A percentile compares a stretch with the other conserved stretches of the same genome.
These are phyloP conservation scores for Cebidichthys violaceus DNA, from an alignment of 2,113 vertebrate species.

Conservation along the genomic window DNA sequence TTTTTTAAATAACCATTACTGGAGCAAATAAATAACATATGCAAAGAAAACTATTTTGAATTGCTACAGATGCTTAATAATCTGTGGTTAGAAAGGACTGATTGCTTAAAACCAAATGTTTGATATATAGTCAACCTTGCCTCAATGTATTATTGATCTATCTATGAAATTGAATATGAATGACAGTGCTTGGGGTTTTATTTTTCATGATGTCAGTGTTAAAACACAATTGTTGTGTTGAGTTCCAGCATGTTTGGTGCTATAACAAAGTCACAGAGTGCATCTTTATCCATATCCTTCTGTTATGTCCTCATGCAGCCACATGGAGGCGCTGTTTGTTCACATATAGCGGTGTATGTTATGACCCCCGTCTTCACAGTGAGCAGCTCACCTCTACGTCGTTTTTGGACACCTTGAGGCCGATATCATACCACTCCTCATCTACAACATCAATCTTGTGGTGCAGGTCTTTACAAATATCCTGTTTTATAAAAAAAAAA, in stretches of 20 bases:
- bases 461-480: constrained; percentile 75
- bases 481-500: constrained; percentile 40
- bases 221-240: neutral
- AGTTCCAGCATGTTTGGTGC: neutral
- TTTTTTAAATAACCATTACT: neutral
- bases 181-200: neutral
- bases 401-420: constrained; percentile 75
- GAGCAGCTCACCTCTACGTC: constrained; percentile 63
- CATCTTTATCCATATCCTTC: neutral
- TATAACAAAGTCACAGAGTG: neutral
- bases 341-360: neutral
- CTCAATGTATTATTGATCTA: neutral
- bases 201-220: constrained; percentile 6
- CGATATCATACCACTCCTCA: constrained; percentile 77
- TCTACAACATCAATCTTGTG: constrained; percentile 75
- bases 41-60: neutral
- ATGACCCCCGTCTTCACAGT: neutral
- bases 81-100: neutral
- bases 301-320: neutral
- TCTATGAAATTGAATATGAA: neutral
- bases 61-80: neutral
- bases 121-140: neutral
- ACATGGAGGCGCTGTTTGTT: constrained; percentile 37
- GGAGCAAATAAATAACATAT: neutral
- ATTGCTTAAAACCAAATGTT: neutral